phyloP scores from a whole-genome alignment of 2,113 vertebrate genomes.

The Dunckerocampus dactyliophorus region DNA sequence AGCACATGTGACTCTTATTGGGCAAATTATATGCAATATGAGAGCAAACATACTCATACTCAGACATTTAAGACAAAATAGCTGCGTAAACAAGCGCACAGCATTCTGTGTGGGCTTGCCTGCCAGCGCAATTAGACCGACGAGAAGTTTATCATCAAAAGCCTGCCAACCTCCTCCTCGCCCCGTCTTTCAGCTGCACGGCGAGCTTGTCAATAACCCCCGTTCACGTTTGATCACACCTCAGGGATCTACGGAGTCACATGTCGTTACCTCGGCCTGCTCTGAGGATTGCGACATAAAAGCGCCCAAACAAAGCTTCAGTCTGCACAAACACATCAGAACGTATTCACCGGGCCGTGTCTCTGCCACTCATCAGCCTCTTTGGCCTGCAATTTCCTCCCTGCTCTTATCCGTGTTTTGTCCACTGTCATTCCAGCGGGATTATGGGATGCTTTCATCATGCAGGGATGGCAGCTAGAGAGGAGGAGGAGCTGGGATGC shows the following conservation, averaged over 20 bases:
- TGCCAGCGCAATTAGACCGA: conserved; percentile 68
- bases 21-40: conserved; percentile 71
- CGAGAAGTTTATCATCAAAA: conserved; percentile 69
- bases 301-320: conserved; percentile 39
- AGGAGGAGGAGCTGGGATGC: conserved; percentile 38
- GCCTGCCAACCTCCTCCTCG: background rate
- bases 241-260: conserved; percentile 63
- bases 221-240: conserved; percentile 56
- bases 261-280: conserved; percentile 28
- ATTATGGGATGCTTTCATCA: conserved; percentile 70
- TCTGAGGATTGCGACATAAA: background rate
- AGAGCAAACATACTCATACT: conserved; percentile 67
- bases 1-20: conserved; percentile 66
- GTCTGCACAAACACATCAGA: conserved; percentile 67
- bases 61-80: conserved; percentile 50
- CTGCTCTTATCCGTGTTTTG: conserved; percentile 70
- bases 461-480: conserved; percentile 53
- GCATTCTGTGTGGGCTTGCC: conserved; percentile 68
- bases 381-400: conserved; percentile 73
- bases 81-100: conserved; percentile 62
- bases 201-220: conserved; percentile 54
- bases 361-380: conserved; percentile 67
- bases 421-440: conserved; percentile 66
- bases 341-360: conserved; percentile 60
- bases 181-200: conserved; percentile 40